Percentiles rank a stretch among this genome's conserved stretches.
Evolutionary conservation across 2,888 invertebrate species (phyloP).

Genomic region (Lasioglossum malachurum): DNA sequence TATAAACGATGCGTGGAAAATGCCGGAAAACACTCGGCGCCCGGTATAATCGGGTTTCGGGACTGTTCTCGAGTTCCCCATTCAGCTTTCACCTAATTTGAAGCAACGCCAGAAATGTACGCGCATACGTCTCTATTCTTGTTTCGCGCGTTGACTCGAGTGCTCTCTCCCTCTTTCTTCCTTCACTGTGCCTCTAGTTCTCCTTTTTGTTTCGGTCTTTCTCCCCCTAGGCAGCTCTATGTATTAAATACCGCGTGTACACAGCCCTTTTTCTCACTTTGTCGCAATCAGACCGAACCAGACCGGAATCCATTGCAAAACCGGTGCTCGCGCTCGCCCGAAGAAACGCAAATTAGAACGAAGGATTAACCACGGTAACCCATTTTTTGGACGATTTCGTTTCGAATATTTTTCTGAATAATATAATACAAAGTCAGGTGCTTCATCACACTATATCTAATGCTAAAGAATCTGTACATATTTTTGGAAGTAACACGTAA

Average conservation of each 20-base stretch:
- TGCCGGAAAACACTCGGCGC: neutral
- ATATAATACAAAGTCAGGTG: too few relatives aligned
- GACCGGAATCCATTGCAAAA: neutral
- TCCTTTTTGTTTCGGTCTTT: neutral
- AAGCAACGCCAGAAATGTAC: neutral
- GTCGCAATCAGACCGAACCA: neutral
- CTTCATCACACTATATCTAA: too few relatives aligned
- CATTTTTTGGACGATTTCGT: conserved; percentile 20
- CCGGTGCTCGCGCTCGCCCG: neutral
- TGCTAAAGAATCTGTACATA: too few relatives aligned
- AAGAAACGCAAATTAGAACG: conserved; percentile 50
- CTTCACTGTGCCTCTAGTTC: neutral
- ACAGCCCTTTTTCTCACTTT: neutral
- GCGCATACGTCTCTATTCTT: neutral
- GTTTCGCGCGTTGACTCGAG: neutral
- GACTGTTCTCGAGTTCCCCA: neutral
- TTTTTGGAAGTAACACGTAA: too few relatives aligned
- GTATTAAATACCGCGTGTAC: conserved; percentile 3
- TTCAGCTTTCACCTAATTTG: conserved; percentile 2
- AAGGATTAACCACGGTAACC: conserved; percentile 56
- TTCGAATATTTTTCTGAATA: too few relatives aligned
- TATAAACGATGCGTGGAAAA: conserved; percentile 4
- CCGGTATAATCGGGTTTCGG: neutral
- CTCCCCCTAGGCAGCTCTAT: neutral
- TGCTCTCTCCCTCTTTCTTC: neutral